Percentiles rank a stretch among this genome's conserved stretches.
Conservation (phyloP, 2,888 invertebrate species). For the Rotaria macrura region DNA sequence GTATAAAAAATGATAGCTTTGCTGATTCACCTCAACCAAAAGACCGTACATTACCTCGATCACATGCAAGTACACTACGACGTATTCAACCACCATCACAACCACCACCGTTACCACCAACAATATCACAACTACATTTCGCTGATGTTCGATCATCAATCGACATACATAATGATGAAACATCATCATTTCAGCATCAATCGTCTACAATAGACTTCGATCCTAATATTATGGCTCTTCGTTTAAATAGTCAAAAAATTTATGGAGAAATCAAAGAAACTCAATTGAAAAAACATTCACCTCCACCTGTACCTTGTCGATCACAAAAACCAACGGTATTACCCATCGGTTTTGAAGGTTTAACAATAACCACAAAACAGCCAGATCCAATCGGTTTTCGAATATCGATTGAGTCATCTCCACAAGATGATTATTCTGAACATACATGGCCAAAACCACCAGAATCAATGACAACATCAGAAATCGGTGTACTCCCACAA, state of each 20-base stretch:
- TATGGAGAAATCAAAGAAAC: background rate
- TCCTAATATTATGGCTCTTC: background rate
- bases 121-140: background rate
- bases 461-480: slow-evolving; percentile 2
- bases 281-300: background rate
- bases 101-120: slow-evolving; percentile 1
- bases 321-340: background rate
- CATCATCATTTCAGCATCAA: background rate
- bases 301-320: slow-evolving; percentile 15
- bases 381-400: background rate
- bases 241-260: background rate
- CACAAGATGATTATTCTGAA: background rate
- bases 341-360: background rate
- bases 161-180: background rate
- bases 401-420: background rate
- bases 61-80: background rate
- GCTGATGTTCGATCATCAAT: background rate
- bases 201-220: background rate
- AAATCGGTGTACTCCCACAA: background rate
- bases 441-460: slow-evolving; percentile 13
- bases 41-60: slow-evolving; percentile 8
- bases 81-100: background rate
- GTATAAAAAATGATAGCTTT: background rate
- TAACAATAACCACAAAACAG: background rate
- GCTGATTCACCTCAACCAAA: slow-evolving; percentile 21